Base-by-base conservation (phyloP, 1,140 invertebrate genomes). In the Drosophila mojavensis region DNA sequence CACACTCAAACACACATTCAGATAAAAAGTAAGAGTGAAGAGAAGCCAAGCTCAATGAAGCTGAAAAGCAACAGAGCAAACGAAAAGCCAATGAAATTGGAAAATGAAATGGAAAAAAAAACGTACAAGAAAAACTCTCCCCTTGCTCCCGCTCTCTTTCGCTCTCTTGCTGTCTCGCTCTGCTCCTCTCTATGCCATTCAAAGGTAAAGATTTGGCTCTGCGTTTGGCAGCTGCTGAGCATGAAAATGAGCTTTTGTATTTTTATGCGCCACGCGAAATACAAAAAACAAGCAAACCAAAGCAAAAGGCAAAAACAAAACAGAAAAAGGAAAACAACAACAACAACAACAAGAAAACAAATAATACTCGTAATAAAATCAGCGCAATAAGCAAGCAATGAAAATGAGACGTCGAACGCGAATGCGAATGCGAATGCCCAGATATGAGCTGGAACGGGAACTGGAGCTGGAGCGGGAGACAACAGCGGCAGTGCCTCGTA, bases 71-170 rank as follows among this genome's bases (percentile, higher is more conserved):
- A 76, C 55, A 75, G 47, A 41, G 61, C 17, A 48, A 13, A 45
- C 17, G 50, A 41, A 65, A 63, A 62, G 75, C 61, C 55, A 78
- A 76, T 88, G 59, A 86, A 80, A 88, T 88, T 88, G 83, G 76
- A 88, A 88, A 88, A 89, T 88, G 84, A 83, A 89, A 88, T 88
- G 83, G 84, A 88, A 81, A 86, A 60, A 84, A 30, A 81, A 59
- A 58, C 17, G 17, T 63, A 45, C 60, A 74, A 39, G 11, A 39
- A 39, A 11, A 39, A 39, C n/a, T 15, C n/a, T 43, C 13, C 2
- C n/a, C 1, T 5, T 30, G 5, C 28, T 30, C 4, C 4, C 28
- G 3, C 28, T 2, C 28, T 30, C 43, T 17, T 10, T 15, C 43
- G 1, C 43, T 45, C n/a, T 17, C 5, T 15, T n/a, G 3, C 43